Evolutionary conservation across 2,797 vertebrate species (phyloP).

Genomic region (Arnoldichthys spilopterus): DNA sequence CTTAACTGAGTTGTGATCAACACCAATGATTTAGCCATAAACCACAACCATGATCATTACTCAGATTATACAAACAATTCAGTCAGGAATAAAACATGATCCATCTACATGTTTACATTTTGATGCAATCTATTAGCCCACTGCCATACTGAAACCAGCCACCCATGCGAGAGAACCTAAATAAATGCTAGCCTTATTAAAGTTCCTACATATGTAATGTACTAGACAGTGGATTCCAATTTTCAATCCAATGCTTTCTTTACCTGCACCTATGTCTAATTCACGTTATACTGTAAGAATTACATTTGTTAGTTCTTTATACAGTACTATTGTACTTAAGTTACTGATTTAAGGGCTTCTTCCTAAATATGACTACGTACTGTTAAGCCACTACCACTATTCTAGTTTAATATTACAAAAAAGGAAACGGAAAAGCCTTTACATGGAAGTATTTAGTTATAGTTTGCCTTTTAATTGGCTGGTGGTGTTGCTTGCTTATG

Average conservation of each 20-base stretch:
- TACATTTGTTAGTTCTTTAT: not conserved
- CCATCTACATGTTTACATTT: not conserved
- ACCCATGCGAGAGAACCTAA: not conserved
- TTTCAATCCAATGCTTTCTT: not conserved
- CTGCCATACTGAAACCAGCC: conserved; percentile 3
- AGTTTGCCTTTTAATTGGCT: conserved; percentile 1
- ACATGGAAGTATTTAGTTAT: too few relatives aligned
- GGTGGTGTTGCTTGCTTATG: conserved; percentile 32
- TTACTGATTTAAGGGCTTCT: not conserved
- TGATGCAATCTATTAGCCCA: not conserved
- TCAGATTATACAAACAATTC: not conserved
- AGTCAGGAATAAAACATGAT: not conserved
- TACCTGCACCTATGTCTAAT: not conserved
- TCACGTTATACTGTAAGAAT: not conserved
- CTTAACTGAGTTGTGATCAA: not conserved
- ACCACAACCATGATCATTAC: not conserved
- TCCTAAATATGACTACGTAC: not conserved
- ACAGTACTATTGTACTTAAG: not conserved
- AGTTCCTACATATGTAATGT: not conserved
- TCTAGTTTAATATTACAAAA: not conserved
- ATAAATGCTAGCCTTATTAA: too few relatives aligned
- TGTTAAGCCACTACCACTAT: not conserved
- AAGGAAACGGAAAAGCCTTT: too few relatives aligned
- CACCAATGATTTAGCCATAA: not conserved
- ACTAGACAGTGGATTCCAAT: not conserved